Percentiles rank a stretch among this genome's conserved stretches.
These are phyloP conservation scores for Machimus atricapillus DNA, from an alignment of 2,888 invertebrate genomes.

Conservation along the genomic window DNA sequence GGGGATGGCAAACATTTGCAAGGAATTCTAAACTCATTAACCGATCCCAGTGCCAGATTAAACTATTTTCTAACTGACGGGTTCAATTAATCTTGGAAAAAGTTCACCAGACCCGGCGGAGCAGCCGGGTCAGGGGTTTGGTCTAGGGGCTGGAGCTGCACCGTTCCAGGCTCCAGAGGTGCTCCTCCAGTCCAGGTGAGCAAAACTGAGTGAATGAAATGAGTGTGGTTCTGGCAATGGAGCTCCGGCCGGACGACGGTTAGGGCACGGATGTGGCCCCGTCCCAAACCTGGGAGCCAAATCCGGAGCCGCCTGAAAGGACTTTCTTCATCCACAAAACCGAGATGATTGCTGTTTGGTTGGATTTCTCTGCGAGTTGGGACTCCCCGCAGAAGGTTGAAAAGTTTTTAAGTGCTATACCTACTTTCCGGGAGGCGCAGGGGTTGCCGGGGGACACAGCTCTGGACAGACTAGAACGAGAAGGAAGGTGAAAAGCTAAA, in stretches of 20 bases:
- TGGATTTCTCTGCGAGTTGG: neutral
- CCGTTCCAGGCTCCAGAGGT: neutral
- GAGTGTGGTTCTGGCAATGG: neutral
- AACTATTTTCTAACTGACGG: slow-evolving; percentile 39
- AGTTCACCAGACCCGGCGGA: neutral
- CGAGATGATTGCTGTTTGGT: slow-evolving; percentile 24
- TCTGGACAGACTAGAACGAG: neutral
- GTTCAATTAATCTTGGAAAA: slow-evolving; percentile 36
- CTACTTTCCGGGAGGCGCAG: neutral
- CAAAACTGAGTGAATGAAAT: neutral
- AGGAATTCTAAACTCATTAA: slow-evolving; percentile 35
- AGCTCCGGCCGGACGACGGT: neutral
- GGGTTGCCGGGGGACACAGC: neutral
- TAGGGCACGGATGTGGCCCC: neutral
- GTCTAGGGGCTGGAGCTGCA: neutral
- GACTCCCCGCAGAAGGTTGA: neutral
- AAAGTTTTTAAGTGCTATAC: slow-evolving; percentile 34
- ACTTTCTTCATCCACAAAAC: neutral
- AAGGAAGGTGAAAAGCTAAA: neutral
- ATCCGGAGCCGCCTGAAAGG: neutral
- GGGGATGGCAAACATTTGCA: slow-evolving; percentile 13
- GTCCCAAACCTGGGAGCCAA: neutral
- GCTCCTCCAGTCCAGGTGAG: neutral
- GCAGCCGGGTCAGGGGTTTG: neutral
- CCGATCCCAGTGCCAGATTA: slow-evolving; percentile 37